These are phyloP conservation scores for Diloba caeruleocephala DNA, from an alignment of 2,888 invertebrate genomes.

Conservation along the genomic window DNA sequence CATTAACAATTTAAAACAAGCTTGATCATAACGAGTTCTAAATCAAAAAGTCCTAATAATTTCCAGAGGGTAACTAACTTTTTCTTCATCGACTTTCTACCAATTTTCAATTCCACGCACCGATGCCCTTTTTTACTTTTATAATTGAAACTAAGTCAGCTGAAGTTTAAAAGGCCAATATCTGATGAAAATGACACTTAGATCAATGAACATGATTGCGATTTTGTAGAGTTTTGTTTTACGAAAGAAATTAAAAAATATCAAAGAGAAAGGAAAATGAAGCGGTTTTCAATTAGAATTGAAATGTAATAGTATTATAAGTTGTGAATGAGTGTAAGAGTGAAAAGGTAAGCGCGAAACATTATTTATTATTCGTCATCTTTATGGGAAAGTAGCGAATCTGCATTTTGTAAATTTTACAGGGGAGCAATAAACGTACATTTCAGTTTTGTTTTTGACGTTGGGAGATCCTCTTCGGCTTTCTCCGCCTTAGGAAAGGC, in stretches of 20 bases:
- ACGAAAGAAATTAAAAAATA: constrained; percentile 8
- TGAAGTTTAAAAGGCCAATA: constrained; percentile 31
- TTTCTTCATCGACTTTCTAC: constrained; percentile 10
- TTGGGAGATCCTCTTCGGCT: too few relatives aligned
- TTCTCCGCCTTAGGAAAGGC: too few relatives aligned
- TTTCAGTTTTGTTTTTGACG: too few relatives aligned
- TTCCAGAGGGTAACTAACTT: not conserved
- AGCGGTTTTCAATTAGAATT: not conserved
- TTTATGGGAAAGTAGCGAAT: too few relatives aligned
- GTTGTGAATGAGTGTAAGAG: too few relatives aligned
- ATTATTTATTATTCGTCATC: too few relatives aligned
- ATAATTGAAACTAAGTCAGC: constrained; percentile 39
- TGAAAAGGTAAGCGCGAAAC: too few relatives aligned
- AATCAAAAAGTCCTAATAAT: constrained; percentile 4
- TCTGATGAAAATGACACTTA: constrained; percentile 26
- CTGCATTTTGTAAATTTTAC: too few relatives aligned
- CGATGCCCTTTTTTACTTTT: constrained; percentile 32
- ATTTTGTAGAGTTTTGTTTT: constrained; percentile 11
- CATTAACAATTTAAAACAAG: not conserved
- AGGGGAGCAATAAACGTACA: too few relatives aligned
- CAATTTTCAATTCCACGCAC: constrained; percentile 38
- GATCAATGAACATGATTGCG: constrained; percentile 25
- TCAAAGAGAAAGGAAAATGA: not conserved
- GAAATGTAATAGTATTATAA: too few relatives aligned
- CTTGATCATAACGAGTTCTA: too few relatives aligned